These are phyloP conservation scores for Ahaetulla prasina DNA, from an alignment of 2,113 vertebrate genomes.

Conservation along the genomic window DNA sequence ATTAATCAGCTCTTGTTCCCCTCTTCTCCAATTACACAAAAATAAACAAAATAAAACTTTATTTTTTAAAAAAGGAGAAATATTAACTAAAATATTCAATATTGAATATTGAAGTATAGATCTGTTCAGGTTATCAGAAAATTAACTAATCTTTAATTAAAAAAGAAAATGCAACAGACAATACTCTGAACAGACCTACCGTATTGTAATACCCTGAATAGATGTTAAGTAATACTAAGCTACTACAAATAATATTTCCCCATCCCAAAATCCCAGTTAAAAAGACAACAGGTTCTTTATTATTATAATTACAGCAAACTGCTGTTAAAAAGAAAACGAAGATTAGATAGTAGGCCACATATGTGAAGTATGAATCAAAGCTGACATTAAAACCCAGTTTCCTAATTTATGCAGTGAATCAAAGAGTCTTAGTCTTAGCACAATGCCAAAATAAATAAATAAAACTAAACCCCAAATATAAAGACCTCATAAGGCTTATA, in stretches of 20 bases:
- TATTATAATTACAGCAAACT: neutral
- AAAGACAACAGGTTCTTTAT: neutral
- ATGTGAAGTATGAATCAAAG: neutral
- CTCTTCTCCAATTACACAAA: neutral
- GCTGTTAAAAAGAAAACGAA: neutral
- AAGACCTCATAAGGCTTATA: neutral
- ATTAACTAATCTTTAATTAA: neutral
- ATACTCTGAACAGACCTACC: neutral
- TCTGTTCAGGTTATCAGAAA: neutral
- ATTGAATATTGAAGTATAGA: neutral
- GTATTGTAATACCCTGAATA: neutral
- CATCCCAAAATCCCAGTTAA: neutral
- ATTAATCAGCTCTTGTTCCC: neutral
- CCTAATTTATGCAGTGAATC: neutral
- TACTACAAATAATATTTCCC: neutral
- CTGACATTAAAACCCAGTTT: neutral
- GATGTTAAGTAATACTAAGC: neutral
- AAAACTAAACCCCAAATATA: neutral
- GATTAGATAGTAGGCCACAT: neutral
- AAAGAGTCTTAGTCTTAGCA: neutral
- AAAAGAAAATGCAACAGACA: neutral
- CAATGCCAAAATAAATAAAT: neutral
- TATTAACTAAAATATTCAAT: neutral
- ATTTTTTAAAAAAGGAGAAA: neutral
- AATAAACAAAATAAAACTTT: neutral